Base-by-base conservation (phyloP, 1,140 invertebrate species). In the Metopolophium dirhodum region DNA sequence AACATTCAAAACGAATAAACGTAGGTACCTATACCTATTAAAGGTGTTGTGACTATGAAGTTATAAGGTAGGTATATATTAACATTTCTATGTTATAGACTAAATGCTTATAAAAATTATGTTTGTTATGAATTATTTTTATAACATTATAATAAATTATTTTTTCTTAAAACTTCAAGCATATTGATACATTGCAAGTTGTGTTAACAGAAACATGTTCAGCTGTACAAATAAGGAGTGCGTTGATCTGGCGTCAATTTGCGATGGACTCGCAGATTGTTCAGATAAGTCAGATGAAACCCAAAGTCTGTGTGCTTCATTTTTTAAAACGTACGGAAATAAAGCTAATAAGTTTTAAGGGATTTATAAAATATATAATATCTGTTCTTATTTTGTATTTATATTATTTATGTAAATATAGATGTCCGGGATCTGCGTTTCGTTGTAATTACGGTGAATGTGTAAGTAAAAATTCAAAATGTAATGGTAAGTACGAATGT, bases 401-500 rank as follows among this genome's bases (percentile, higher is more conserved):
- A 68, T 45, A 47, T 41, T 85, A 8, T 83, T 26, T n/a, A 14
- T 30, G 11, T 86, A 30, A 37, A 7, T 37, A 93, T 57, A 94
- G 94, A 0, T 96, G 96, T 94, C 95, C 95, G 0, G 87, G 94
- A 0, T 95, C 95, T 89, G 94, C 95, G 7, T 96, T 96, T 94
- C 96, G 95, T 22, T 97, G 97, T 94, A 94, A 95, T 20, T 96
- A 96, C 88, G 96, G 97, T 23, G 96, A 95, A 23, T 97, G 97
- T 94, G 95, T 97, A 14, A 94, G 95, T 37, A 95, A 95, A 18
- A 51, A 51, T 51, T 51, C 41, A 4, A 41, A 3, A 41, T 41
- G 41, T 41, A 41, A 41, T 3, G 4, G 96, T 0, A 94, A 95
- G 4, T 95, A 96, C 88, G 97, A 97, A 94, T 97, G 97, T 95